These are phyloP conservation scores for Drosophila oshimai DNA, from an alignment of 1,140 invertebrate species.

Conservation along the genomic window DNA sequence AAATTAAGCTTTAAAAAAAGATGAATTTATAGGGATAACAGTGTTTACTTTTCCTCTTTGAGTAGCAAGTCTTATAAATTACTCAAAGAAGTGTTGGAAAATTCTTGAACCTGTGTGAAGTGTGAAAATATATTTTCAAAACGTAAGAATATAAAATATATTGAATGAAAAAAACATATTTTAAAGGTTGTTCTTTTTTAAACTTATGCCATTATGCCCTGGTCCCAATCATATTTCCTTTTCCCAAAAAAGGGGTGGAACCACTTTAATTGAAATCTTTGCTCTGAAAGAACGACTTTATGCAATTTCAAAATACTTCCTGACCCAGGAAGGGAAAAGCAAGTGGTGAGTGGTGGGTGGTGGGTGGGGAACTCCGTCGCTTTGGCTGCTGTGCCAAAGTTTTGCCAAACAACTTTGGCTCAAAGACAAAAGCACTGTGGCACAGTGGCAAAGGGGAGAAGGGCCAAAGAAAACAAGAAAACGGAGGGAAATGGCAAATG, in stretches of 20 bases:
- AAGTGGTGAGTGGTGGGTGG: not conserved
- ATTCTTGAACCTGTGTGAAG: no score
- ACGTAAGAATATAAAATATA: no score
- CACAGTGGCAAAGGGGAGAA: slow-evolving; percentile 5
- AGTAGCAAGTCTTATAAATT: no score
- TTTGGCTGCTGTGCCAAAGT: slow-evolving; percentile 44
- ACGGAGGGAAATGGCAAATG: slow-evolving; percentile 49
- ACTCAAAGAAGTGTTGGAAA: not conserved
- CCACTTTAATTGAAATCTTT: slow-evolving; percentile 77
- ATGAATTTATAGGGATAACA: no score
- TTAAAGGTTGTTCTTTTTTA: no score
- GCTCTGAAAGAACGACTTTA: slow-evolving; percentile 64
- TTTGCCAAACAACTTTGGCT: slow-evolving; percentile 67
- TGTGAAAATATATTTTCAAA: no score
- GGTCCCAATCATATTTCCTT: not conserved
- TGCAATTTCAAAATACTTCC: slow-evolving; percentile 72
- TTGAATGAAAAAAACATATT: no score
- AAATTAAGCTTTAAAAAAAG: no score
- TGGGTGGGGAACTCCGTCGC: not conserved
- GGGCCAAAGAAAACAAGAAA: slow-evolving; percentile 29
- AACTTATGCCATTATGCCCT: not conserved
- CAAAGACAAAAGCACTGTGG: slow-evolving; percentile 62
- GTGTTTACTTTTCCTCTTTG: no score
- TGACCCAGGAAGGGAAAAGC: slow-evolving; percentile 31
- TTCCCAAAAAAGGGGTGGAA: not conserved